Percentiles rank a stretch among this genome's conserved stretches.
These are phyloP conservation scores for Griposia aprilina DNA, from an alignment of 2,888 invertebrate species.

Conservation along the genomic window DNA sequence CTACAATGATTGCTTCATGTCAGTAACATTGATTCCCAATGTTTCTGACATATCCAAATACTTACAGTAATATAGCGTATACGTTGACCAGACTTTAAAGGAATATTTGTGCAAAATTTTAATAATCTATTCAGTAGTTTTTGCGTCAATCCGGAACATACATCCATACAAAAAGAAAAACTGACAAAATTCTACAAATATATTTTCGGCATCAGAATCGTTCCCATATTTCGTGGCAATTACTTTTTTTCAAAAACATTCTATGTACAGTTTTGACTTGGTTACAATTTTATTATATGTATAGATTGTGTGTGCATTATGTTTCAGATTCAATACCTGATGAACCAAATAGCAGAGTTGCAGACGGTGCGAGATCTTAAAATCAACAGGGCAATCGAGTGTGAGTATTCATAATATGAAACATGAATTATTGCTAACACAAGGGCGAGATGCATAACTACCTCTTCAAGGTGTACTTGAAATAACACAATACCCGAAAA, in stretches of 20 bases:
- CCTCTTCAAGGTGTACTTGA: not conserved
- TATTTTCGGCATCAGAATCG: not conserved
- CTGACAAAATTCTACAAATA: no score
- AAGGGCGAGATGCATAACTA: no score
- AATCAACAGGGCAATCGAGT: constrained; percentile 86
- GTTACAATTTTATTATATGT: not conserved
- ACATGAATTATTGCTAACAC: no score
- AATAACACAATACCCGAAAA: not conserved
- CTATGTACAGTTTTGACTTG: not conserved
- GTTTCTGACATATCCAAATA: no score
- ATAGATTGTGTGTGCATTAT: not conserved
- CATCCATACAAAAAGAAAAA: not conserved
- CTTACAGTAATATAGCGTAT: no score
- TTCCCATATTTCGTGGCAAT: not conserved
- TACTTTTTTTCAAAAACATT: not conserved
- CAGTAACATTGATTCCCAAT: no score
- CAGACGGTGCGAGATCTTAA: constrained; percentile 83
- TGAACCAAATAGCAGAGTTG: constrained; percentile 84
- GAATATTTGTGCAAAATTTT: not conserved
- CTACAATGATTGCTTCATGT: no score
- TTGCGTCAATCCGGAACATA: not conserved
- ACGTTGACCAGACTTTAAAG: no score
- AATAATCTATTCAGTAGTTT: not conserved
- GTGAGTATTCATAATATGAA: constrained; percentile 73
- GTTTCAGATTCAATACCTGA: constrained; percentile 81